Evolutionary conservation across 1,140 invertebrate genomes (phyloP).

Genomic region (Holcopasites calliopsidis): DNA sequence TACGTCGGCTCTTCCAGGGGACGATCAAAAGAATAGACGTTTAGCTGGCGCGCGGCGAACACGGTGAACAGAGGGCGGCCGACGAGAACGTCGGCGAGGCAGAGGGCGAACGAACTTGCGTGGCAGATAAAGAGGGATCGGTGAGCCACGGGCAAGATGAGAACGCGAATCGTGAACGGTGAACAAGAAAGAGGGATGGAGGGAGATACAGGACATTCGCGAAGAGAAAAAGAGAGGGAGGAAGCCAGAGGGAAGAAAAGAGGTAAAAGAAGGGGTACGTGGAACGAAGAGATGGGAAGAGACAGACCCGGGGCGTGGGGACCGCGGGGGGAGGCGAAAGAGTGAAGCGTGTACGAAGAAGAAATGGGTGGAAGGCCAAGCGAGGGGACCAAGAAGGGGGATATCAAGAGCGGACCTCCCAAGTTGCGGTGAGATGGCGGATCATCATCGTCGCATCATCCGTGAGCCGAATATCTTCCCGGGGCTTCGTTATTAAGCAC

Average conservation of each 20-base stretch:
- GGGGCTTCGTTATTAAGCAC: slow-evolving; percentile 53
- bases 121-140: slow-evolving; percentile 23
- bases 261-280: not conserved
- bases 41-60: slow-evolving; percentile 60
- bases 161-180: slow-evolving; percentile 44
- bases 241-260: slow-evolving; percentile 11
- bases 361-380: slow-evolving; percentile 69
- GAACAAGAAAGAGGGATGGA: slow-evolving; percentile 53
- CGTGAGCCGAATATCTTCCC: slow-evolving; percentile 74
- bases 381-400: slow-evolving; percentile 52
- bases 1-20: slow-evolving; percentile 45
- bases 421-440: slow-evolving; percentile 80
- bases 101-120: not conserved
- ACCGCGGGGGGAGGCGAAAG: slow-evolving; percentile 46
- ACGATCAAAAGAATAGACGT: slow-evolving; percentile 70
- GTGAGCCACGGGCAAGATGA: slow-evolving; percentile 28
- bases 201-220: too few relatives aligned
- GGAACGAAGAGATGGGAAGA: slow-evolving; percentile 31
- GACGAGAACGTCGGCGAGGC: not conserved
- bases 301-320: slow-evolving; percentile 41
- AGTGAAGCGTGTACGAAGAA: slow-evolving; percentile 75
- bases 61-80: slow-evolving; percentile 6
- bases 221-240: slow-evolving; percentile 53
- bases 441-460: slow-evolving; percentile 79
- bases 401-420: slow-evolving; percentile 80